These are phyloP conservation scores for Trichopoda pennipes DNA, from an alignment of 2,888 invertebrate species.

Conservation along the genomic window DNA sequence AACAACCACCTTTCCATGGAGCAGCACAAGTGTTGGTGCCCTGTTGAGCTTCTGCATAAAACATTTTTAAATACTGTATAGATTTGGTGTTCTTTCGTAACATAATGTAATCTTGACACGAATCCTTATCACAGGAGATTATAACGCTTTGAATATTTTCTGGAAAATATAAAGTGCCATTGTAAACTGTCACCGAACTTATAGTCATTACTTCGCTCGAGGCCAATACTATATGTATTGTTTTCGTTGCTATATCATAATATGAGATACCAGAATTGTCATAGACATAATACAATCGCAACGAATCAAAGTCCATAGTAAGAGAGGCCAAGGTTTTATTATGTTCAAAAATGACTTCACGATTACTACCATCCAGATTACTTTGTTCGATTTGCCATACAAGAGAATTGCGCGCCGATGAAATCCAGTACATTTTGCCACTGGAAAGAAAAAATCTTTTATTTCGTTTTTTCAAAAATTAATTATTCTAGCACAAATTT, in stretches of 20 bases:
- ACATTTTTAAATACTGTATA: conserved; percentile 86
- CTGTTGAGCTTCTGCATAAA: conserved; percentile 85
- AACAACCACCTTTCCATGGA: conserved; percentile 83
- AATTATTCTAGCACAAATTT: conserved; percentile 58
- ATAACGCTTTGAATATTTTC: conserved; percentile 85
- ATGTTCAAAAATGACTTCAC: conserved; percentile 76
- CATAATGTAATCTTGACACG: conserved; percentile 80
- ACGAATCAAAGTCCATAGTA: conserved; percentile 83
- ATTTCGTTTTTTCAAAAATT: not conserved
- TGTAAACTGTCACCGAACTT: conserved; percentile 86
- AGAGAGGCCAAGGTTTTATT: conserved; percentile 82
- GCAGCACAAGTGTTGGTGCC: conserved; percentile 83
- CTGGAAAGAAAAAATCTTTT: conserved; percentile 73
- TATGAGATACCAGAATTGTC: conserved; percentile 83
- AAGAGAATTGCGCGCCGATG: conserved; percentile 79
- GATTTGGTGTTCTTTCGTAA: conserved; percentile 85
- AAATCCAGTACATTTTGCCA: conserved; percentile 84
- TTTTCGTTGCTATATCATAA: conserved; percentile 82
- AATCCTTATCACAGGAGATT: conserved; percentile 84
- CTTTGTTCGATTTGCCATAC: conserved; percentile 83
- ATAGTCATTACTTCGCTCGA: conserved; percentile 78
- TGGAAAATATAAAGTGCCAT: conserved; percentile 85
- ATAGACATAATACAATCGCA: conserved; percentile 88
- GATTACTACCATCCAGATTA: conserved; percentile 85
- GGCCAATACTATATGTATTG: conserved; percentile 74